These are phyloP conservation scores for Podocnemis expansa DNA, from an alignment of 2,113 vertebrate genomes.

Conservation along the genomic window DNA sequence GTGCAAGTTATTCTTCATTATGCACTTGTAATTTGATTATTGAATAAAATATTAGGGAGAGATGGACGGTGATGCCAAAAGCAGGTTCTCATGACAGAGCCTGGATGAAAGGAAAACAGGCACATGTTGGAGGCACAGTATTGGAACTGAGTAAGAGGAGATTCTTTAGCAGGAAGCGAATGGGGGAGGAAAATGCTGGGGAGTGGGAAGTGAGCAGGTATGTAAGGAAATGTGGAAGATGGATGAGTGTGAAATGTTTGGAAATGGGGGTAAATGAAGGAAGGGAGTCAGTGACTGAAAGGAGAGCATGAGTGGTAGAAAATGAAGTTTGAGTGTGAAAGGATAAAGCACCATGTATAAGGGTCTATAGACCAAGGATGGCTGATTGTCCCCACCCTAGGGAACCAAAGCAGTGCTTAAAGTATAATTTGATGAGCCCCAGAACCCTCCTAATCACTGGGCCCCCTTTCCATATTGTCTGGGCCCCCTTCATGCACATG, in stretches of 20 bases:
- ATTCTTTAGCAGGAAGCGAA: not conserved
- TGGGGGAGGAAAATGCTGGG: not conserved
- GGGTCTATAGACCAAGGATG: too few relatives aligned
- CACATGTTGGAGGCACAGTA: not conserved
- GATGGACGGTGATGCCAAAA: not conserved
- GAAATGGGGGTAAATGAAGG: not conserved
- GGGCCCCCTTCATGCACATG: too few relatives aligned
- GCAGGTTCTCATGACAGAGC: not conserved
- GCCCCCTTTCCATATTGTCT: too few relatives aligned
- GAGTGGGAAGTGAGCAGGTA: not conserved
- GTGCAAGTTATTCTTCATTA: not conserved
- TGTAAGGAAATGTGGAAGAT: not conserved
- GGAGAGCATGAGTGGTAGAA: not conserved
- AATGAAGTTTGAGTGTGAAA: not conserved
- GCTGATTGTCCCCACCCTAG: too few relatives aligned
- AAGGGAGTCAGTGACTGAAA: not conserved
- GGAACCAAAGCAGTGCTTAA: too few relatives aligned
- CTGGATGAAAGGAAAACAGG: not conserved
- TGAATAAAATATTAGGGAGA: not conserved
- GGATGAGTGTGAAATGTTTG: not conserved
- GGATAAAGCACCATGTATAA: not conserved
- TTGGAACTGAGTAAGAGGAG: not conserved
- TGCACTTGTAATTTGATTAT: not conserved
- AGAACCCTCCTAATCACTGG: too few relatives aligned
- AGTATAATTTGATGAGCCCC: too few relatives aligned